These are phyloP conservation scores for Agonum fuliginosum DNA, from an alignment of 2,888 invertebrate species.

Conservation along the genomic window DNA sequence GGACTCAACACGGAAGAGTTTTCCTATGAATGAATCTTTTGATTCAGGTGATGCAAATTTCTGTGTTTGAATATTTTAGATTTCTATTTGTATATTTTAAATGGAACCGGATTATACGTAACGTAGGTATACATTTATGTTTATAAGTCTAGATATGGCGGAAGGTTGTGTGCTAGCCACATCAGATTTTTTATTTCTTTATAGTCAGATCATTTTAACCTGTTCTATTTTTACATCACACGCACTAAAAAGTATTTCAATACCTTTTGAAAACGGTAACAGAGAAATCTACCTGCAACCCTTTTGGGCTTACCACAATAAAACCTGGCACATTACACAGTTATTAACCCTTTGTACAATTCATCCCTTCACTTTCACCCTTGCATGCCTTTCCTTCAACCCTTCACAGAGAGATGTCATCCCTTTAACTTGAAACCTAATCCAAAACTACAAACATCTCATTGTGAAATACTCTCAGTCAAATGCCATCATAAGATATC, in stretches of 20 bases:
- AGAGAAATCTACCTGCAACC: background rate
- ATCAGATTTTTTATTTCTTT: too few species aligned
- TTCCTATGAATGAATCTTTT: too few species aligned
- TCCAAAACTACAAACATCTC: background rate
- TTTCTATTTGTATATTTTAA: too few species aligned
- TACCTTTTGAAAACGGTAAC: background rate
- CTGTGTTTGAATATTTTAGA: too few species aligned
- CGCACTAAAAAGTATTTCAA: background rate
- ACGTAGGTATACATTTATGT: too few species aligned
- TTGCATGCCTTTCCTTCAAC: constrained; percentile 20
- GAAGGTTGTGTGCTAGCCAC: too few species aligned
- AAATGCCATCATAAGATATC: constrained; percentile 5
- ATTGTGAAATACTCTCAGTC: background rate
- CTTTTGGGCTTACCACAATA: constrained; percentile 6
- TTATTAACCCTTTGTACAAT: constrained; percentile 39
- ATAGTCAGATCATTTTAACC: too few species aligned
- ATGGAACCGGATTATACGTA: too few species aligned
- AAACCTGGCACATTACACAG: constrained; percentile 35
- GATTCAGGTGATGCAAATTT: too few species aligned
- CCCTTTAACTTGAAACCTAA: background rate
- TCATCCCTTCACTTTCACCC: constrained; percentile 49
- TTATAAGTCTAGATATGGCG: too few species aligned
- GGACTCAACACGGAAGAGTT: too few species aligned
- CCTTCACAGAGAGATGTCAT: constrained; percentile 20
- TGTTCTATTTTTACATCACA: too few species aligned